A percentile compares a stretch with the other conserved stretches of the same genome.
Conservation (phyloP, 2,113 vertebrate genomes). For the Nesospiza acunhae region DNA sequence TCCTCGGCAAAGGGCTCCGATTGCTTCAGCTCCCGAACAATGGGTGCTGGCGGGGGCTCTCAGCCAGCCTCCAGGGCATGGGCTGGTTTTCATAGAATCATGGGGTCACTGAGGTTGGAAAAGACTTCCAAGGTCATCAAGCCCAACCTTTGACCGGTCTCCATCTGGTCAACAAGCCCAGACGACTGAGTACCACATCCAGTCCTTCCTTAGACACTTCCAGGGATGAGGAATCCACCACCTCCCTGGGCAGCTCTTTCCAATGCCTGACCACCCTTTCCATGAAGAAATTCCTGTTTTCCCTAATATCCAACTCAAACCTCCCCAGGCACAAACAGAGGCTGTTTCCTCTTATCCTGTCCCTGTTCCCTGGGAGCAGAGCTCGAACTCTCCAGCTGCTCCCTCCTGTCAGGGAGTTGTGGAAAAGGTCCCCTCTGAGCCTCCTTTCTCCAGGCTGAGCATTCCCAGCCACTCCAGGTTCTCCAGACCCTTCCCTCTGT, state of each 20-base stretch:
- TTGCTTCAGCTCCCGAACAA: slow-evolving; percentile 42
- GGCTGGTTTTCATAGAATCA: not conserved
- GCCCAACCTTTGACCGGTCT: not conserved
- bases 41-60: not conserved
- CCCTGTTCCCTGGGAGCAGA: not conserved
- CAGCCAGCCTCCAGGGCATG: not conserved
- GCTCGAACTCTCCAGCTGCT: accelerated
- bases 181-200: not conserved
- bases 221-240: not conserved
- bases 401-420: not conserved
- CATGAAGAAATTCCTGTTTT: not conserved
- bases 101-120: not conserved
- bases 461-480: not conserved
- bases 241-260: not conserved
- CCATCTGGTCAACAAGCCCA: not conserved
- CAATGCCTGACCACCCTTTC: not conserved
- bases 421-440: not conserved
- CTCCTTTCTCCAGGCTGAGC: not conserved
- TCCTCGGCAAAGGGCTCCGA: not conserved
- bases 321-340: not conserved
- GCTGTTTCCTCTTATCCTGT: not conserved
- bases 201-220: too few relatives aligned
- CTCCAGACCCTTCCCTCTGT: not conserved
- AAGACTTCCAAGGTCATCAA: not conserved
- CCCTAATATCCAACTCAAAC: not conserved